Evolutionary conservation across 1,140 invertebrate species (phyloP).

Genomic region (Stegodyphus dumicola): DNA sequence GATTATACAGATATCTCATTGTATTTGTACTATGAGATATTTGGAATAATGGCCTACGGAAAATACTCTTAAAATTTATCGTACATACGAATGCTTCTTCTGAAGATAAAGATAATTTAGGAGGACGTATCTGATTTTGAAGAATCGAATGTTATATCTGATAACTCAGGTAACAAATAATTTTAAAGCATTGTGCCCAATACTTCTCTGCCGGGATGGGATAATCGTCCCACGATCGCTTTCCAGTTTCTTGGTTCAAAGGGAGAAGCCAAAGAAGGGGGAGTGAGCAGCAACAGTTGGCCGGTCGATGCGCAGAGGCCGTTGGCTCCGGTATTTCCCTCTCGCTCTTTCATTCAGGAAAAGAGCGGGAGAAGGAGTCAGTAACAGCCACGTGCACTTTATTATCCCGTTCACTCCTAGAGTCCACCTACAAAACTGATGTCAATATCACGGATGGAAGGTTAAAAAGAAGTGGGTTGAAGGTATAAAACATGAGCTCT

Average conservation of each 20-base stretch:
- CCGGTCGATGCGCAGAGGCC: slow-evolving; percentile 37
- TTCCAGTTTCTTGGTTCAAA: not conserved
- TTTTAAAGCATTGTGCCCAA: not conserved
- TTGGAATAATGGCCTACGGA: too few relatives aligned
- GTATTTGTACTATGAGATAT: too few relatives aligned
- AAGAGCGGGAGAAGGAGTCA: slow-evolving; percentile 18
- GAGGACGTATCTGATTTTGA: not conserved
- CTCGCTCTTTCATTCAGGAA: slow-evolving; percentile 22
- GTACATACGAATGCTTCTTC: too few relatives aligned
- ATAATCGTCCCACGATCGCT: not conserved
- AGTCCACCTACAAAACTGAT: not conserved
- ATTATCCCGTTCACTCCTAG: not conserved
- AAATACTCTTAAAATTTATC: too few relatives aligned
- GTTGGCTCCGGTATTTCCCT: slow-evolving; percentile 19
- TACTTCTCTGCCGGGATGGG: not conserved
- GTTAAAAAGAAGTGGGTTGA: not conserved
- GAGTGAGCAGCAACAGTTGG: slow-evolving; percentile 53
- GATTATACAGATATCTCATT: too few relatives aligned
- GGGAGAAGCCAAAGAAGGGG: not conserved
- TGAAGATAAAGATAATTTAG: too few relatives aligned
- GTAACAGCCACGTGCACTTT: slow-evolving; percentile 13
- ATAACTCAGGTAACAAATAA: not conserved
- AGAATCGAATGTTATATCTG: not conserved
- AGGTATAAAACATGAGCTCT: not conserved
- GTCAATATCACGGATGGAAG: not conserved